Evolutionary conservation across 2,797 vertebrate species (phyloP).

Genomic region (Sebastes kiyomatsui): DNA sequence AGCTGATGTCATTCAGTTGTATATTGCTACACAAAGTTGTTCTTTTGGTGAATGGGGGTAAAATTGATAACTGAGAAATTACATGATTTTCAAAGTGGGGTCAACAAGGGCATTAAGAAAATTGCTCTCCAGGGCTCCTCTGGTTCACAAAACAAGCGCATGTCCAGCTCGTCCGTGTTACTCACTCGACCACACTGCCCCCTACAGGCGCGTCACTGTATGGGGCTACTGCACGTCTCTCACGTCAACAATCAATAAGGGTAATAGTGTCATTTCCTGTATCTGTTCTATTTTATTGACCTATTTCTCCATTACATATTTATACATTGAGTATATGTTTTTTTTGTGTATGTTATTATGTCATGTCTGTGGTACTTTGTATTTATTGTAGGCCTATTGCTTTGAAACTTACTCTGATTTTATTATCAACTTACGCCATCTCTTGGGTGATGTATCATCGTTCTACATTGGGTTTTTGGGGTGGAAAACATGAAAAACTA

Average conservation of each 20-base stretch:
- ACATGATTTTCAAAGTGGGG: background rate
- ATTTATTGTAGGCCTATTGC: background rate
- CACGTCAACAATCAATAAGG: background rate
- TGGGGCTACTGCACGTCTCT: background rate
- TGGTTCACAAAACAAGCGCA: slow-evolving; percentile 29
- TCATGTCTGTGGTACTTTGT: too few species aligned
- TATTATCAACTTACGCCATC: background rate
- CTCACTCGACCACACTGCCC: slow-evolving; percentile 27
- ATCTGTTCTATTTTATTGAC: background rate
- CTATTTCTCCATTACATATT: background rate
- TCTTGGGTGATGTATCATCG: background rate
- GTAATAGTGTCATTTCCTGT: background rate
- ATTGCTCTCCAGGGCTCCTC: background rate
- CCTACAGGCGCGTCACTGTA: background rate
- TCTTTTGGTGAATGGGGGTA: background rate
- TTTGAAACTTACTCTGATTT: background rate
- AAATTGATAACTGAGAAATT: background rate
- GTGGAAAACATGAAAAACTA: background rate
- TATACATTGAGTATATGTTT: too few species aligned
- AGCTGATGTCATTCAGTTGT: too few species aligned
- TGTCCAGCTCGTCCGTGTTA: background rate
- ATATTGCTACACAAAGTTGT: background rate
- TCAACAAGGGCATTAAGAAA: background rate
- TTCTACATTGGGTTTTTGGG: background rate
- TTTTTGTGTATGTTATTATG: background rate